phyloP scores from a whole-genome alignment of 2,888 invertebrate species.

The Pristionchus fissidentatus region DNA sequence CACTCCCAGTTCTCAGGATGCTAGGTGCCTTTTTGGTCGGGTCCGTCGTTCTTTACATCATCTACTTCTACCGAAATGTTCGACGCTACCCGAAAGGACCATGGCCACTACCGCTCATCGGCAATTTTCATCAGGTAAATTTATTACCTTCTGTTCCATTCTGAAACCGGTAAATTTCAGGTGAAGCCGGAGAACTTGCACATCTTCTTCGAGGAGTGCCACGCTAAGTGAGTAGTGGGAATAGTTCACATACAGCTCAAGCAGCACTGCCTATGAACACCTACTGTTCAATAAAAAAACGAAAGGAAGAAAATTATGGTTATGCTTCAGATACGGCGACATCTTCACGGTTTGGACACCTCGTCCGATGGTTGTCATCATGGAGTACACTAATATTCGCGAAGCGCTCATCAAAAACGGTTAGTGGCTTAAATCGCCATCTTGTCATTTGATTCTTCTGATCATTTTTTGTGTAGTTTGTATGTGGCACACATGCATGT shows the following conservation, averaged over 20 bases:
- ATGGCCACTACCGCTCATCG: background rate
- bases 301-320: background rate
- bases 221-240: background rate
- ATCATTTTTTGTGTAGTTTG: background rate
- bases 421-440: background rate
- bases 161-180: background rate
- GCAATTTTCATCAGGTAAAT: slow-evolving; percentile 6
- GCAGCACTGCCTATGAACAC: background rate
- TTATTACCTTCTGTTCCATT: background rate
- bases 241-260: no score
- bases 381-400: background rate
- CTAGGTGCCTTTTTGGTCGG: background rate
- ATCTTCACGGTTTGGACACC: slow-evolving; percentile 11
- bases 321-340: background rate
- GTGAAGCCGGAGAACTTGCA: background rate
- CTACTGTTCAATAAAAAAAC: background rate
- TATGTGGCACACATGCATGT: no score
- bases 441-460: background rate
- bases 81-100: background rate
- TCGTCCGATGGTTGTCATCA: slow-evolving; percentile 15
- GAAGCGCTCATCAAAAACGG: slow-evolving; percentile 26
- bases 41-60: background rate
- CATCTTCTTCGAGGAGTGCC: slow-evolving; percentile 20
- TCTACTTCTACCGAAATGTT: background rate
- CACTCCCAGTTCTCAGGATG: background rate